Conservation (phyloP, 1,140 invertebrate species). For the Centruroides sculpturatus region DNA sequence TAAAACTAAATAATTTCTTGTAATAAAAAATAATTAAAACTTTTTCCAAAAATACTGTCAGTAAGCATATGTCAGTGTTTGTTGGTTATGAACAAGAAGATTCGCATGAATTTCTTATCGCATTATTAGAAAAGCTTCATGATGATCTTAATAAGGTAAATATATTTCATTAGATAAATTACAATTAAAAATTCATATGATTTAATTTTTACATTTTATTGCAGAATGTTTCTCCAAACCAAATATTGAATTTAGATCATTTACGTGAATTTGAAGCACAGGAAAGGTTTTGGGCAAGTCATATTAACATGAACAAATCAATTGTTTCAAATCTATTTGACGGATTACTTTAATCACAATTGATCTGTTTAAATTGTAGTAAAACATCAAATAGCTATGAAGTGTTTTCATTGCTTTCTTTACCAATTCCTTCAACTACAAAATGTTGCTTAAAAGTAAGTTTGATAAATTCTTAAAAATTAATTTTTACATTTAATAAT, state of each 20-base stretch:
- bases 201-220: not conserved
- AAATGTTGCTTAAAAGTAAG: conserved; percentile 52
- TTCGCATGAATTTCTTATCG: conserved; percentile 87
- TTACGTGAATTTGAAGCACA: conserved; percentile 24
- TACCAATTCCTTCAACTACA: conserved; percentile 46
- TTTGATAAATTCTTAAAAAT: too few relatives aligned
- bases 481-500: too few relatives aligned
- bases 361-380: conserved; percentile 56
- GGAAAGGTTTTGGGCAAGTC: conserved; percentile 59
- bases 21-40: too few relatives aligned
- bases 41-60: conserved; percentile 43
- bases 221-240: not conserved
- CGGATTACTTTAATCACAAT: conserved; percentile 70
- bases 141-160: conserved; percentile 61
- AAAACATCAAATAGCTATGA: too few relatives aligned
- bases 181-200: too few relatives aligned
- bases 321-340: conserved; percentile 69
- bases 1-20: too few relatives aligned
- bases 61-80: conserved; percentile 59
- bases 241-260: not conserved
- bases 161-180: too few relatives aligned
- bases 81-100: conserved; percentile 78
- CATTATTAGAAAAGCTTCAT: conserved; percentile 79
- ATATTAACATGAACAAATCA: conserved; percentile 52
- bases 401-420: too few relatives aligned